Conservation (phyloP, 2,797 vertebrate genomes). For the Falco novaeseelandiae region DNA sequence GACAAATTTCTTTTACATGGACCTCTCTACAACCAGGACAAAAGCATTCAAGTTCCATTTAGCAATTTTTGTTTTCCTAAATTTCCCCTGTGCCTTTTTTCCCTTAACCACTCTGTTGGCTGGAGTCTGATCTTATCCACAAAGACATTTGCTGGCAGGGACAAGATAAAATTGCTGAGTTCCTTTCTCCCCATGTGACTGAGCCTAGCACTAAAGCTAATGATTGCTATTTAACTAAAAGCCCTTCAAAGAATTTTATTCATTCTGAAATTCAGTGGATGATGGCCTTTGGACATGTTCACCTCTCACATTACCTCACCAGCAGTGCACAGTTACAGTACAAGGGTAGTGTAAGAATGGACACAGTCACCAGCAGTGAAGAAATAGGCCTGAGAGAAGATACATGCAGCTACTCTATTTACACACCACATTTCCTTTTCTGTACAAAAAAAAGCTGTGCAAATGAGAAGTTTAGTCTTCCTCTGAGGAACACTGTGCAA, state of each 20-base stretch:
- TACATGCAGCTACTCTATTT: background rate
- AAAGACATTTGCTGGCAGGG: conserved; percentile 36
- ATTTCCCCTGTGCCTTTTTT: conserved; percentile 5
- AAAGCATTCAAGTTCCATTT: conserved; percentile 11
- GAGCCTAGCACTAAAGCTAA: background rate
- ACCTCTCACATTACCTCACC: background rate
- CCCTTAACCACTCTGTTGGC: background rate
- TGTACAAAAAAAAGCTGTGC: background rate
- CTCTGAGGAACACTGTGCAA: background rate
- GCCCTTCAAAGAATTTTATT: background rate
- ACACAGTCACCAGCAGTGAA: background rate
- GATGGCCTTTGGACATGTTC: background rate
- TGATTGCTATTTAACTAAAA: background rate
- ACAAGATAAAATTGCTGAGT: conserved; percentile 5
- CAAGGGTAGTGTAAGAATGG: background rate
- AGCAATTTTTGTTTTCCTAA: conserved; percentile 34
- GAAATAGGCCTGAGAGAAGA: background rate
- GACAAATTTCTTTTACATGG: background rate
- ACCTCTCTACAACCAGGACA: background rate
- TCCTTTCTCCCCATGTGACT: background rate
- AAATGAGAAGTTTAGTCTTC: background rate
- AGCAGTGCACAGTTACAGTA: background rate
- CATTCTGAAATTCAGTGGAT: background rate
- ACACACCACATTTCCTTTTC: background rate
- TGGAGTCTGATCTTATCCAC: conserved; percentile 21